phyloP scores from a whole-genome alignment of 2,797 vertebrate species.

The Neomorphus geoffroyi region DNA sequence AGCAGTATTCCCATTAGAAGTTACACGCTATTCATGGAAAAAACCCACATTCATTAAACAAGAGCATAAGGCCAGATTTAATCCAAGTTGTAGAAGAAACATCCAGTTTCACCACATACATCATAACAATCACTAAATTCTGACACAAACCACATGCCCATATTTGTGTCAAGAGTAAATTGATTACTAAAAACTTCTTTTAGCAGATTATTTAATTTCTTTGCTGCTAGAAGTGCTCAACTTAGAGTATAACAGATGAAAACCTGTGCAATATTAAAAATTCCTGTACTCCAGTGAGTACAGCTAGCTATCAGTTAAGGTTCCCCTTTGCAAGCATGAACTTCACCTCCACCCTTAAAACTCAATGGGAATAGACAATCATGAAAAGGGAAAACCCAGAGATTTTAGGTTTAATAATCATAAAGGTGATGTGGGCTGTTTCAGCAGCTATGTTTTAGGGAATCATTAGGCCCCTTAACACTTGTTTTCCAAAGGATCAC shows the following conservation, averaged over 20 bases:
- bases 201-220: neutral
- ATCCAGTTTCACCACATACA: slow-evolving; percentile 2
- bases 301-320: neutral
- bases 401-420: neutral
- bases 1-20: slow-evolving; percentile 24
- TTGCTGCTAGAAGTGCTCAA: neutral
- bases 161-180: neutral
- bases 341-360: neutral
- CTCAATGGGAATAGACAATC: neutral
- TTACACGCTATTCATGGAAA: neutral
- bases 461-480: neutral
- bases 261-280: too few species aligned
- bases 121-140: neutral
- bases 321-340: neutral
- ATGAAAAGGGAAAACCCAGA: neutral
- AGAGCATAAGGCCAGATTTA: neutral
- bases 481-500: neutral
- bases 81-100: slow-evolving; percentile 14
- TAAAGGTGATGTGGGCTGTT: neutral
- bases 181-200: neutral
- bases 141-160: neutral
- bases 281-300: neutral
- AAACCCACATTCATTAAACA: neutral
- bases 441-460: neutral
- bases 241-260: too few species aligned